Conservation (phyloP, 2,113 vertebrate genomes). For the Semnopithecus entellus region DNA sequence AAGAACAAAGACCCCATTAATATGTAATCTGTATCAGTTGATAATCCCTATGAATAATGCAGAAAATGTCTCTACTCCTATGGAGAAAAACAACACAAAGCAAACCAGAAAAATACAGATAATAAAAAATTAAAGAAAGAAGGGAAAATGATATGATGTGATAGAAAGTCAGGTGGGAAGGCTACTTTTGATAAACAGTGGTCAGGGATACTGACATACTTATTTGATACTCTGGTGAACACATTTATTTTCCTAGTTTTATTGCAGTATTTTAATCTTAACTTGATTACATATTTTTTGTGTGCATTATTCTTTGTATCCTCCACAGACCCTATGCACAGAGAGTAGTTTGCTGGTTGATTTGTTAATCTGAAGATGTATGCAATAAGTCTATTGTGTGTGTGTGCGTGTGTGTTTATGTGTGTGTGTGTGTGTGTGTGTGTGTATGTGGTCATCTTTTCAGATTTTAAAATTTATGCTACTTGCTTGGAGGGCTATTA, state of each 20-base stretch:
- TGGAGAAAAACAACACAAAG: neutral
- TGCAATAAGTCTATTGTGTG: neutral
- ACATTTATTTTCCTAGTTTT: neutral
- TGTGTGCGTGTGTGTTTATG: neutral
- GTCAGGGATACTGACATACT: neutral
- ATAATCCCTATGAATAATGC: neutral
- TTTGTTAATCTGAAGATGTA: constrained; percentile 15
- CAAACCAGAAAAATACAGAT: neutral
- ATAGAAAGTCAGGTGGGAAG: neutral
- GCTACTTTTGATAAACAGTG: neutral
- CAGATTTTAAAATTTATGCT: constrained; percentile 49
- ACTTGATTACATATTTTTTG: neutral
- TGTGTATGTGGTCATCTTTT: neutral
- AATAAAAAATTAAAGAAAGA: neutral
- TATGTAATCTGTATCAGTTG: neutral
- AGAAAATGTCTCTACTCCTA: neutral
- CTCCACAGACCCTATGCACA: neutral
- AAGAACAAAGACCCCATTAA: constrained; percentile 8
- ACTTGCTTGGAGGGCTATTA: constrained; percentile 50
- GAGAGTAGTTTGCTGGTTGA: constrained; percentile 22
- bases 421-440: neutral
- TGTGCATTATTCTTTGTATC: neutral
- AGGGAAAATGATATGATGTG: neutral
- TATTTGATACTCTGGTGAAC: neutral
- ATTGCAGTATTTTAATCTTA: neutral